Base-by-base conservation (phyloP, 2,888 invertebrate genomes). In the Amphipoea oculea region DNA sequence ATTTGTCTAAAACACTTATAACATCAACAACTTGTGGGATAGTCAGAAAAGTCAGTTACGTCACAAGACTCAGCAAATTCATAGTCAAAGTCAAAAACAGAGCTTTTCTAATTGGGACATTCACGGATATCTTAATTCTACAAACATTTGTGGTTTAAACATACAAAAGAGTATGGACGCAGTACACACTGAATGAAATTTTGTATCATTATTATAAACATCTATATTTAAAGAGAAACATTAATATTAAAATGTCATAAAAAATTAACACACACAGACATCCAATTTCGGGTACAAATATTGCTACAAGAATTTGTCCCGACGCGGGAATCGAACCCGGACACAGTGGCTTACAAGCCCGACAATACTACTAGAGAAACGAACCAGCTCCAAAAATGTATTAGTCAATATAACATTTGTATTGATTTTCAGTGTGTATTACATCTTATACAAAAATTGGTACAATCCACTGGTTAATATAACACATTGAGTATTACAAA, bases 171-270 rank as follows among this genome's bases (percentile, higher is more conserved):
- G 29, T 23, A 66, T 20, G 70, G 63, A 40, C 29, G 45, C 6
- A 71, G 14, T 42, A 84, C 81, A 84, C 81, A 84, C 84, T 81
- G 84, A 67, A 74, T n/a, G 4, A 11, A 57, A 48, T n/a, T 67
- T 36, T 20, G 20, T 54, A 67, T 79, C 23, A 66, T 57, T 45
- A 60, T 67, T 36, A 60, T 42, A 40, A 54, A 68, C 29, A 60
- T 29, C 36, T 45, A 81, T 63, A 73, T 68, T 42, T 60, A 67
- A 54, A 71, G 17, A 42, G 14, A 48, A 65, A 57, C 17, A 51
- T 62, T 78, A 40, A 51, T 66, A 66, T 51, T 67, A 73, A 70
- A 51, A 66, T 70, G 65, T 62, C 51, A 29, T 66, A 36, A 70
- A 66, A 63, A 48, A 63, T 20, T 72, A 68, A 76, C 62, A 82